Percentiles rank a stretch among this genome's conserved stretches.
These are phyloP conservation scores for Benthosema pterotum DNA, from an alignment of 2,797 vertebrate species.

Conservation along the genomic window DNA sequence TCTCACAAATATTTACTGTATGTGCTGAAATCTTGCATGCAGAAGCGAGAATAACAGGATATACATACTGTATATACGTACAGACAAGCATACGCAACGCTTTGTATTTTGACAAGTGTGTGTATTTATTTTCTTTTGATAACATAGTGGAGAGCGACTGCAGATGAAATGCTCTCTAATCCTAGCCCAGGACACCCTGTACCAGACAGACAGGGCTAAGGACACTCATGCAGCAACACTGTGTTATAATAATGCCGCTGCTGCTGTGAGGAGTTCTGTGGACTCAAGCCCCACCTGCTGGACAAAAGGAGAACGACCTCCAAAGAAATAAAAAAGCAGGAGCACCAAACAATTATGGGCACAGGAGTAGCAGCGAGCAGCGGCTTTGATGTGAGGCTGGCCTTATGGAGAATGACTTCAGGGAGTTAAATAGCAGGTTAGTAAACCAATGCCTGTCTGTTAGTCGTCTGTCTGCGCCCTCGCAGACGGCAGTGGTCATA, in stretches of 20 bases:
- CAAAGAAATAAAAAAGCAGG: slow-evolving; percentile 5
- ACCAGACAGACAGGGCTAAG: slow-evolving; percentile 52
- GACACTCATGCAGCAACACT: slow-evolving; percentile 50
- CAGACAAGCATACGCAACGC: background rate
- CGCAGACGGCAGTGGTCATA: slow-evolving; percentile 38
- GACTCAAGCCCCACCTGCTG: slow-evolving; percentile 68
- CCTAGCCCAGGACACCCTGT: slow-evolving; percentile 68
- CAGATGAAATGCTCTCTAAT: slow-evolving; percentile 56
- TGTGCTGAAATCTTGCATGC: background rate
- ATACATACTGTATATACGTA: slow-evolving; percentile 3
- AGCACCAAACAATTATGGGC: slow-evolving; percentile 27
- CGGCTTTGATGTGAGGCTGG: slow-evolving; percentile 49
- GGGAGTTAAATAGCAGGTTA: slow-evolving; percentile 50
- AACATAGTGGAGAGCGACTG: slow-evolving; percentile 59
- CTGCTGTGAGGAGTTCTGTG: slow-evolving; percentile 27
- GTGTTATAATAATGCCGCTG: slow-evolving; percentile 36
- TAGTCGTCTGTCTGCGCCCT: slow-evolving; percentile 24
- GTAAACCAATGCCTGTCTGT: slow-evolving; percentile 66
- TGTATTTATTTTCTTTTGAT: slow-evolving; percentile 66
- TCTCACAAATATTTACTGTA: background rate
- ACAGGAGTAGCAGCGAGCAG: slow-evolving; percentile 14
- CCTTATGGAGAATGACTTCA: slow-evolving; percentile 50
- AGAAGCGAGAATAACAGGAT: slow-evolving; percentile 34
- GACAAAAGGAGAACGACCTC: slow-evolving; percentile 30
- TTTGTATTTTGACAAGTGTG: slow-evolving; percentile 7